Conservation (phyloP, 37 sponge, comb jelly and placozoan genomes). For the Ephydatia muelleri region DNA sequence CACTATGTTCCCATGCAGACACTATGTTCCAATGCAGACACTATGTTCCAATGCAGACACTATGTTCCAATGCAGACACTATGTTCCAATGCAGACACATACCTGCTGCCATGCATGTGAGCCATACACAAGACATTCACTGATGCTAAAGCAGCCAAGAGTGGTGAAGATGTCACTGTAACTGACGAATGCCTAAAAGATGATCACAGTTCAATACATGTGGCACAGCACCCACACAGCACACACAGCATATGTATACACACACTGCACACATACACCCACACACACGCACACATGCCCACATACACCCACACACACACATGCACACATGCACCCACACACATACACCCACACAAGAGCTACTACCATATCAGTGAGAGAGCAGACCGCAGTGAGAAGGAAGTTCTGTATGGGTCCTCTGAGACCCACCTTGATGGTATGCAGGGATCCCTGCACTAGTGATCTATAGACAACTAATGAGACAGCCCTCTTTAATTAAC, state of each 20-base stretch:
- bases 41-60: not conserved
- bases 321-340: too few species aligned
- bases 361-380: conserved; percentile 32
- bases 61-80: too few species aligned
- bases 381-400: conserved; percentile 39
- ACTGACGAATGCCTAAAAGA: conserved; percentile 23
- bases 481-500: not conserved
- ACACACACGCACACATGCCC: too few species aligned
- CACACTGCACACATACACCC: too few species aligned
- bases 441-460: conserved; percentile 27
- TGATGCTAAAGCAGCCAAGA: conserved; percentile 42
- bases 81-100: not conserved
- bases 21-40: too few species aligned
- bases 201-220: not conserved
- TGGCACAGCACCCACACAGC: too few species aligned
- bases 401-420: conserved; percentile 62
- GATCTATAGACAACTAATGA: conserved; percentile 14
- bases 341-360: not conserved
- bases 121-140: conserved; percentile 53
- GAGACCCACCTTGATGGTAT: conserved; percentile 49
- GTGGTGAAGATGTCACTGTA: conserved; percentile 45
- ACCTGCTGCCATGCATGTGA: conserved; percentile 65
- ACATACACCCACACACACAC: too few species aligned
- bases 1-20: too few species aligned
- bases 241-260: too few species aligned